Evolutionary conservation across 2,888 invertebrate species (phyloP).

Genomic region (Tribolium freemani): DNA sequence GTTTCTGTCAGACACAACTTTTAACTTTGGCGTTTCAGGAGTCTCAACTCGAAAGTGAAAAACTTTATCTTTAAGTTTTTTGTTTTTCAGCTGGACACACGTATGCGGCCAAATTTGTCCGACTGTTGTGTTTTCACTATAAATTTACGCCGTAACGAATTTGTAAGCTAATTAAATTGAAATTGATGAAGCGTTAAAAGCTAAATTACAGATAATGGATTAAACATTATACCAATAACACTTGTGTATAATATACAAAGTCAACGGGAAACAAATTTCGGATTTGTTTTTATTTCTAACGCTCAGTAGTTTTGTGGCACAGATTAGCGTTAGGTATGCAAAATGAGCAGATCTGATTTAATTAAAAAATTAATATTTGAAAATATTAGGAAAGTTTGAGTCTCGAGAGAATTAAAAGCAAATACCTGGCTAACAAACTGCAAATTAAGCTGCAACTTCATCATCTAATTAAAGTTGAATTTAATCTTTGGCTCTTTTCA

Average conservation of each 20-base stretch:
- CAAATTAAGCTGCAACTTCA: conserved; percentile 10
- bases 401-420: conserved; percentile 6
- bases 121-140: background rate
- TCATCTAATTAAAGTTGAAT: conserved; percentile 18
- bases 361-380: background rate
- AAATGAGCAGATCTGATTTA: background rate
- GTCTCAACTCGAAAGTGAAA: conserved; percentile 27
- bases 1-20: conserved; percentile 32
- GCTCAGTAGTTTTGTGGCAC: background rate
- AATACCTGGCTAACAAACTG: background rate
- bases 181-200: conserved; percentile 22
- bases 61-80: conserved; percentile 24
- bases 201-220: conserved; percentile 6
- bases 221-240: conserved; percentile 1
- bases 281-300: background rate
- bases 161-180: conserved; percentile 15
- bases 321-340: background rate
- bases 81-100: conserved; percentile 12
- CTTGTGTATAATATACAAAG: background rate
- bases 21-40: conserved; percentile 24
- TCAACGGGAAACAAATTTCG: background rate
- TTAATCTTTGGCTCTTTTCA: conserved; percentile 8
- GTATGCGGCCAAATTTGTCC: background rate
- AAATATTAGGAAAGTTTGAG: background rate
- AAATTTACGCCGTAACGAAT: background rate